Evolutionary conservation across 2,888 invertebrate species (phyloP).

Genomic region (Onchidella celtica): DNA sequence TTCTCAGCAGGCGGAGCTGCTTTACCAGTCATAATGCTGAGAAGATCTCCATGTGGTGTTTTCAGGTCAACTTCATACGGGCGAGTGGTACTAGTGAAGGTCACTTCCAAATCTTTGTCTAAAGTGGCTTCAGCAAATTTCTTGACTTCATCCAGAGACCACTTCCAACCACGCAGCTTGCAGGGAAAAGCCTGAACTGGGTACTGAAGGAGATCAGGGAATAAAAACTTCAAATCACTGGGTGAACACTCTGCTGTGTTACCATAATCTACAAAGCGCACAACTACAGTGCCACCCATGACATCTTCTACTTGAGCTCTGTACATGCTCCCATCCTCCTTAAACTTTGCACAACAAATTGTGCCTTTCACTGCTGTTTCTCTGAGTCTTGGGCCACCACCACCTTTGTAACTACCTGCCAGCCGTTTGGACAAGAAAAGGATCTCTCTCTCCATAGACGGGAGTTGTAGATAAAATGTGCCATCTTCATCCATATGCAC

Average conservation of each 20-base stretch:
- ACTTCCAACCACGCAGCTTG: constrained; percentile 40
- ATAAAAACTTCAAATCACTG: constrained; percentile 50
- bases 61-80: constrained; percentile 43
- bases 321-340: constrained; percentile 72
- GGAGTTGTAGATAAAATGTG: constrained; percentile 64
- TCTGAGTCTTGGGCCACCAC: constrained; percentile 50
- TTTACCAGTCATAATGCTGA: constrained; percentile 23
- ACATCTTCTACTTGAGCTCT: constrained; percentile 62
- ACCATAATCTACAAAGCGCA: constrained; percentile 75
- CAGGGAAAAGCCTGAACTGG: constrained; percentile 53
- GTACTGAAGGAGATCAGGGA: constrained; percentile 48
- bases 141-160: constrained; percentile 42
- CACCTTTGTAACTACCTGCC: constrained; percentile 53
- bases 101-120: constrained; percentile 48
- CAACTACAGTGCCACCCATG: constrained; percentile 48
- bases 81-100: constrained; percentile 17
- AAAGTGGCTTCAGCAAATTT: constrained; percentile 44
- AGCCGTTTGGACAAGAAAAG: constrained; percentile 53
- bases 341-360: constrained; percentile 65
- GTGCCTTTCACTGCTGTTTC: constrained; percentile 53
- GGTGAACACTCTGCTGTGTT: constrained; percentile 62
- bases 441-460: constrained; percentile 55
- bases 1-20: constrained; percentile 12
- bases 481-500: constrained; percentile 64
- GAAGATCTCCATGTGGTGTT: constrained; percentile 42